These are phyloP conservation scores for Brienomyrus longianalis DNA, from an alignment of 2,113 vertebrate genomes.

Conservation along the genomic window DNA sequence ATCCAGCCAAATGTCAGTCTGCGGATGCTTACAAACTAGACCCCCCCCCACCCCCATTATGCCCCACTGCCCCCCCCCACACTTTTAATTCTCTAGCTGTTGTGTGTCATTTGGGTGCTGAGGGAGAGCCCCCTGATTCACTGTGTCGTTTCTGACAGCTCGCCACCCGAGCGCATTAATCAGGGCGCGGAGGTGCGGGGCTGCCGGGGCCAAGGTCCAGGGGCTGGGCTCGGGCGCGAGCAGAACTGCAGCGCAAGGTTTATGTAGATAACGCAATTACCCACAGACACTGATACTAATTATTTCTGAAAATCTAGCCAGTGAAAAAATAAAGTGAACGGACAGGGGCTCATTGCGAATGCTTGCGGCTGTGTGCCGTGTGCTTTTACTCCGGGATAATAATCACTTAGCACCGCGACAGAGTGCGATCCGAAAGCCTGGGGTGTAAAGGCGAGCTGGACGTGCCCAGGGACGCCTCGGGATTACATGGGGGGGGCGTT, in stretches of 20 bases:
- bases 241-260: slow-evolving; percentile 23
- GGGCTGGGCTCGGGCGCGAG: background rate
- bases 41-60: slow-evolving; percentile 44
- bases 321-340: background rate
- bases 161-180: slow-evolving; percentile 72
- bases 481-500: slow-evolving; percentile 18
- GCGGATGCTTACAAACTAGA: slow-evolving; percentile 62
- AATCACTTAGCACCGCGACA: slow-evolving; percentile 12
- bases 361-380: background rate
- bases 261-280: slow-evolving; percentile 29
- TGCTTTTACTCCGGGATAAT: background rate
- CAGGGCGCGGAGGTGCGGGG: slow-evolving; percentile 61
- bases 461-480: background rate
- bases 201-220: slow-evolving; percentile 31
- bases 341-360: background rate
- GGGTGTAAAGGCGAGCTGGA: background rate
- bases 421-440: background rate
- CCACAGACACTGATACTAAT: slow-evolving; percentile 32
- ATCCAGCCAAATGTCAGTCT: slow-evolving; percentile 70
- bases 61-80: slow-evolving; percentile 61
- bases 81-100: slow-evolving; percentile 70
- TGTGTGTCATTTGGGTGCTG: slow-evolving; percentile 66
- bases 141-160: slow-evolving; percentile 70
- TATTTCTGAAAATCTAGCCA: slow-evolving; percentile 25
- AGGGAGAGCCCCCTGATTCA: slow-evolving; percentile 73